These are phyloP conservation scores for Illadopsis cleaveri DNA, from an alignment of 2,113 vertebrate species.

Conservation along the genomic window DNA sequence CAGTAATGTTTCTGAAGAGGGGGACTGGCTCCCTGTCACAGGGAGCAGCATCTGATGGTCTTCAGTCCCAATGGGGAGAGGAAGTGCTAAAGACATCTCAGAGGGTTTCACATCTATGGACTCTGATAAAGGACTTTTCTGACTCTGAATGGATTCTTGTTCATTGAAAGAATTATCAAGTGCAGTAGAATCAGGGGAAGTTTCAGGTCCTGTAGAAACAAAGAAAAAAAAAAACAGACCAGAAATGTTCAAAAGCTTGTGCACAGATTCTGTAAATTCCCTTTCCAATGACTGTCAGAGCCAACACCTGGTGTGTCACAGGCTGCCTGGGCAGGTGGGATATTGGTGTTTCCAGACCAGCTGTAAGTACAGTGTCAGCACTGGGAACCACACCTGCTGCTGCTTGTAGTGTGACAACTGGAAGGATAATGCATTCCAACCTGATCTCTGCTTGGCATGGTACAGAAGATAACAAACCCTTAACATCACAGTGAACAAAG, in stretches of 20 bases:
- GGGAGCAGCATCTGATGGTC: constrained; percentile 81
- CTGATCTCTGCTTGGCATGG: background rate
- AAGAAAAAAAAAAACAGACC: background rate
- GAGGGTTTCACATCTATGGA: constrained; percentile 78
- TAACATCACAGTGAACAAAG: background rate
- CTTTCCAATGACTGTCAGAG: background rate
- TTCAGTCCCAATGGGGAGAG: constrained; percentile 78
- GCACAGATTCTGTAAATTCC: background rate
- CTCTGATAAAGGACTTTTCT: constrained; percentile 76
- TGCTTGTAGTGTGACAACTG: background rate
- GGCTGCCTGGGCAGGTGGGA: background rate
- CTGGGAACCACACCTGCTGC: background rate
- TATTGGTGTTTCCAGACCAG: background rate
- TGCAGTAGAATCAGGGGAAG: constrained; percentile 56
- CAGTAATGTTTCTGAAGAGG: constrained; percentile 74
- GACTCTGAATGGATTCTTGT: constrained; percentile 72
- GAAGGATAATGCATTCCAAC: background rate
- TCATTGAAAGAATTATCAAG: constrained; percentile 71
- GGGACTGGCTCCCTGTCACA: constrained; percentile 72
- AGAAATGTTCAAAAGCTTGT: background rate
- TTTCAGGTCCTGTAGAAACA: constrained; percentile 68
- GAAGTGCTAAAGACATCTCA: constrained; percentile 75
- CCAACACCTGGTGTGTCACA: background rate
- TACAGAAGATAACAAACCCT: background rate
- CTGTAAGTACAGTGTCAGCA: background rate